A percentile compares a stretch with the other conserved stretches of the same genome.
These are phyloP conservation scores for Fistularia commersonii DNA, from an alignment of 2,797 vertebrate species.

Conservation along the genomic window DNA sequence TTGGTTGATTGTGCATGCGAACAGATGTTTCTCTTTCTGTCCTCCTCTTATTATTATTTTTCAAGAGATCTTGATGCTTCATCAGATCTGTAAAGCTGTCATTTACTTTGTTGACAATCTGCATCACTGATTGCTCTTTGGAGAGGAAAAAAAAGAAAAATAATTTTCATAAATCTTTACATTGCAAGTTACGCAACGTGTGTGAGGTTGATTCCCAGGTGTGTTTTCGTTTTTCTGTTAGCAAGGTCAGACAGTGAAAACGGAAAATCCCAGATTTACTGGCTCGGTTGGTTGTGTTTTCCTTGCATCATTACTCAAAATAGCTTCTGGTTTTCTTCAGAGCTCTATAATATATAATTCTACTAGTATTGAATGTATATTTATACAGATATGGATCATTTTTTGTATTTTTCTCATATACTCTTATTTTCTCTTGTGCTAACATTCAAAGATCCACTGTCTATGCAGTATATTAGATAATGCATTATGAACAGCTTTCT, in stretches of 20 bases:
- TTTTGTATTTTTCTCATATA: conserved; percentile 68
- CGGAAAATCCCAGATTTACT: conserved; percentile 77
- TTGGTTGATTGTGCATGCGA: conserved; percentile 5
- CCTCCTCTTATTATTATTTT: conserved; percentile 6
- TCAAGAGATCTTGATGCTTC: conserved; percentile 12
- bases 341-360: conserved; percentile 70
- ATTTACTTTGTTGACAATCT: not conserved
- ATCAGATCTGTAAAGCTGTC: conserved; percentile 13
- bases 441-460: conserved; percentile 67
- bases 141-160: conserved; percentile 3
- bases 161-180: too few relatives aligned
- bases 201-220: too few relatives aligned
- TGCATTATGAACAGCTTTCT: conserved; percentile 76
- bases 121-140: conserved; percentile 36
- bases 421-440: conserved; percentile 56
- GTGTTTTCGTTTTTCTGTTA: conserved; percentile 30
- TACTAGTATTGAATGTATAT: conserved; percentile 80
- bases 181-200: too few relatives aligned
- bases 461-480: conserved; percentile 76
- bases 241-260: conserved; percentile 60
- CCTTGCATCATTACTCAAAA: conserved; percentile 69
- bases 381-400: conserved; percentile 83
- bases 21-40: conserved; percentile 11
- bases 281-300: conserved; percentile 42
- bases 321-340: conserved; percentile 46